Evolutionary conservation across 2,113 vertebrate species (phyloP), one percentile per base, ranked within the genome.

Genomic region (Oreochromis niloticus): DNA sequence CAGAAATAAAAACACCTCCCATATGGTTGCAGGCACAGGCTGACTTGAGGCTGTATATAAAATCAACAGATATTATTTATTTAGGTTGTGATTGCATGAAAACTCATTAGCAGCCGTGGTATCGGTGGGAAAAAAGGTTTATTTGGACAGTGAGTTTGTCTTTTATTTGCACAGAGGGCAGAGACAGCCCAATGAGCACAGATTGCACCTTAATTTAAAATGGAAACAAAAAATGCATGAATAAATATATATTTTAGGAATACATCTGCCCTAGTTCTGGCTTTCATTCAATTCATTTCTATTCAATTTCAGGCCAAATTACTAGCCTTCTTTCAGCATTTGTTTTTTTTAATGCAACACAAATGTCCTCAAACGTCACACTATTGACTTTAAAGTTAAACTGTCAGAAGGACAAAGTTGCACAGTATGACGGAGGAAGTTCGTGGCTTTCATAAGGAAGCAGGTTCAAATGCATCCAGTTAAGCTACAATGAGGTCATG

Each of bases 1-100:
- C 81, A n/a, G 80, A 84, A 66, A 85, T 85, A 84, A 82, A 93
- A 91, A 88, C 61, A 85, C 63, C 80, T 66, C 57, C 82, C 48
- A 34, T 57, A 73, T 43, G 81, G 61, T 7, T 14, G 55, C 57
- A 82, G 52, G 22, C 7, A 2, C 22, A 68, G 39, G 61, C 55
- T 84, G 39, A n/a, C 59, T 24, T 0, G 27, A 82, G 73, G 34
- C 34, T 17, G 43, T 48, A 82, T 13, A 24, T 19, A 10, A 75
- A 13, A 81, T 61, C 34, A 68, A 56, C 68, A 89, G 56, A 78
- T 14, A 14, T 6, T 22, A 68, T 63, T 43, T 43, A n/a, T 75
- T 82, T 48, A 59, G 63, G 5, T 36, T 41, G 11, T 17, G 32
- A 71, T 81, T 19, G 30, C 16, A 32, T 57, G 11, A 57, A 86